Base-by-base conservation (phyloP, 2,888 invertebrate species). In the Mylabris sibirica region DNA sequence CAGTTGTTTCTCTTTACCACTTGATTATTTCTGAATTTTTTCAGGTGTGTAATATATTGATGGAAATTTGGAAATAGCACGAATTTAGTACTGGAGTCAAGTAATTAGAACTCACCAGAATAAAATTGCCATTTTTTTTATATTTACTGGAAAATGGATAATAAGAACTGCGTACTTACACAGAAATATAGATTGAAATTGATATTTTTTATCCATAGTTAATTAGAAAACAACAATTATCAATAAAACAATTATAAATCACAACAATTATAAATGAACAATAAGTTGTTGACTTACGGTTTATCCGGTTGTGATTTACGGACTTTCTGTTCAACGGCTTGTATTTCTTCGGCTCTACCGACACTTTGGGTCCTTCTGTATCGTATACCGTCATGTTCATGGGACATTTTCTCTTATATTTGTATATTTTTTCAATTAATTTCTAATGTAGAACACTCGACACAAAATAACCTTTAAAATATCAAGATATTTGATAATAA, bases 271-370 rank as follows among this genome's bases (percentile, higher is more conserved):
- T 5, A 6, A 6, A n/a, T 44, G 41, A 44, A 6, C n/a, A 71
- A 68, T 11, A 9, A 11, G 9, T 22, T 17, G 8, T 8, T 22
- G 70, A 88, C 93, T 91, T 87, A 96, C 96, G 96, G 95, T 86
- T 91, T 93, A 86, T 96, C 96, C 17, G 93, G 91, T 80, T 96
- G 95, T 24, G 89, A 89, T 83, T 89, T 91, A 73, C 96, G 88
- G 61, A 91, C 91, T 85, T 91, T 92, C 78, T 90, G 89, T 85
- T 95, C 95, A 76, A 92, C 91, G 78, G 91, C 92, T 73, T 91
- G 90, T 72, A 96, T 95, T 85, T 96, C 94, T 84, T 96, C 96
- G 34, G 96, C 96, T 72, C 93, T 89, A 6, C 95, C 94, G 41
- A 94, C 94, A 86, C 96, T 96, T 82, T 93, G 94, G 4, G 94